These are phyloP conservation scores for Dryobota labecula DNA, from an alignment of 2,888 invertebrate species.

Conservation along the genomic window DNA sequence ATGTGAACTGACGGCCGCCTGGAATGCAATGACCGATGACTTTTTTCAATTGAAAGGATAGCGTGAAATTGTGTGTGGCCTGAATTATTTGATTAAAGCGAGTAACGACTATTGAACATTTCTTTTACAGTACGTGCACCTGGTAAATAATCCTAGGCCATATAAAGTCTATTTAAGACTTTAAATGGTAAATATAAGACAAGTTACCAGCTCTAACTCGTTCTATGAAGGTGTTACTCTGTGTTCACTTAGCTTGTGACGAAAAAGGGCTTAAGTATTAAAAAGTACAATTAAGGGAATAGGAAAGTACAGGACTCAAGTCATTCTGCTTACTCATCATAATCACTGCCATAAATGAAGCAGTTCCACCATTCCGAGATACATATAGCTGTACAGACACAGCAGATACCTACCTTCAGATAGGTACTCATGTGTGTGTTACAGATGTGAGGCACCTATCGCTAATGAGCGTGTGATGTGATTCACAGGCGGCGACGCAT, in stretches of 20 bases:
- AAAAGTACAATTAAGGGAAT: background rate
- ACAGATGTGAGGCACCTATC: constrained; percentile 68
- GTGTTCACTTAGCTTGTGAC: background rate
- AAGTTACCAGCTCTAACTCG: background rate
- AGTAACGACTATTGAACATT: background rate
- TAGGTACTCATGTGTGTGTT: constrained; percentile 46
- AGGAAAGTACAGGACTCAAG: background rate
- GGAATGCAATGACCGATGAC: constrained; percentile 62
- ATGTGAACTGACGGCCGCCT: constrained; percentile 38
- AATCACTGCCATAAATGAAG: background rate
- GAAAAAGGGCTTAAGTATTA: background rate
- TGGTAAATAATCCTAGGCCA: constrained; percentile 5
- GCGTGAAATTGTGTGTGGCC: constrained; percentile 48
- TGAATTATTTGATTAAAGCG: constrained; percentile 51
- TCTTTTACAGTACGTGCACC: constrained; percentile 6
- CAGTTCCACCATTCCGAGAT: background rate
- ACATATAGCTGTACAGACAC: background rate
- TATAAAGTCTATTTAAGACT: background rate
- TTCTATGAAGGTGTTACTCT: background rate
- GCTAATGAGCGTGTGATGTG: constrained; percentile 81
- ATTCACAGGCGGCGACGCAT: constrained; percentile 82
- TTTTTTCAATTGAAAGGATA: constrained; percentile 56
- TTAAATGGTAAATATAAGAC: background rate
- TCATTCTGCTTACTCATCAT: background rate
- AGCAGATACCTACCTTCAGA: background rate